Conservation (phyloP, 2,113 vertebrate genomes). For the Aptenodytes patagonicus region DNA sequence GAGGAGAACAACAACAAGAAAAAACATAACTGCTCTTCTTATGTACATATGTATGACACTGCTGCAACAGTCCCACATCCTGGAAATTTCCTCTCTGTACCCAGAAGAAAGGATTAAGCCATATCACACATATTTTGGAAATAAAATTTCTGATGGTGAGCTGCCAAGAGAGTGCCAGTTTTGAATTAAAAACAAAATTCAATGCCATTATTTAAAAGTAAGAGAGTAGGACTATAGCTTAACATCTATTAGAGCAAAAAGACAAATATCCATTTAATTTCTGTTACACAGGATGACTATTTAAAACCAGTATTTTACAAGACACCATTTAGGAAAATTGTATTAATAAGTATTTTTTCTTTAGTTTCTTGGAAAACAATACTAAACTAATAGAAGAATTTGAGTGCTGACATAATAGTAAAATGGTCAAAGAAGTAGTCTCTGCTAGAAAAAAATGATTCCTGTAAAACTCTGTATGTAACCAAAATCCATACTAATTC, state of each 20-base stretch:
- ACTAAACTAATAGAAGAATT: neutral
- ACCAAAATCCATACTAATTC: neutral
- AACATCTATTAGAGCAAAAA: neutral
- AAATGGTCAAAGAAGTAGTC: neutral
- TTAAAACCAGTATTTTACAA: neutral
- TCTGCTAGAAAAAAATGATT: neutral
- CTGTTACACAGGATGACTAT: neutral
- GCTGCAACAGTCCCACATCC: neutral
- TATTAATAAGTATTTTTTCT: neutral
- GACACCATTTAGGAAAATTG: neutral
- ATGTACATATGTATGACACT: accelerated
- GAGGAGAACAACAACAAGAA: neutral
- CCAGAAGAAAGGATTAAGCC: neutral
- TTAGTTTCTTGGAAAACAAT: neutral
- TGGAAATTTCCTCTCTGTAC: neutral
- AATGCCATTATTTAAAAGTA: neutral
- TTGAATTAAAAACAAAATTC: neutral
- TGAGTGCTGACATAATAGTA: neutral
- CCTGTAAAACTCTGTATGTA: neutral
- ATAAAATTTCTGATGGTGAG: neutral
- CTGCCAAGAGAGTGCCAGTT: neutral
- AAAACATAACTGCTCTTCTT: neutral
- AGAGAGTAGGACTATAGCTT: neutral
- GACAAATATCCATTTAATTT: neutral
- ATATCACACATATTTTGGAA: neutral